phyloP scores from a whole-genome alignment of 2,797 vertebrate genomes.

The Hypotaenidia philippensis region DNA sequence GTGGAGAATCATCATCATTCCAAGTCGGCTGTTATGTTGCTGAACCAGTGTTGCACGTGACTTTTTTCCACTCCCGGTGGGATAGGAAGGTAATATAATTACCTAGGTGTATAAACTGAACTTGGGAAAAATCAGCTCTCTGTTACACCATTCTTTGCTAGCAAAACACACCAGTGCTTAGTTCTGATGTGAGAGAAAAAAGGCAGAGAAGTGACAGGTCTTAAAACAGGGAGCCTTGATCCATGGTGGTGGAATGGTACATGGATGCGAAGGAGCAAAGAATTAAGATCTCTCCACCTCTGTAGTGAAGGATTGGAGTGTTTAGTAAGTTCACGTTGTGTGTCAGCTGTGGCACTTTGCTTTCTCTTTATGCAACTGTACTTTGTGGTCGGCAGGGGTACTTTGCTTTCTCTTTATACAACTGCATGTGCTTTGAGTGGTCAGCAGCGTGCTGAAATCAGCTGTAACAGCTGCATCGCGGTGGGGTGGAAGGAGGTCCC shows the following conservation, averaged over 20 bases:
- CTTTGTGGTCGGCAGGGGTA: too few relatives aligned
- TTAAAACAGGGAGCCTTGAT: background rate
- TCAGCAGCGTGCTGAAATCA: background rate
- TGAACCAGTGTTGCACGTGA: background rate
- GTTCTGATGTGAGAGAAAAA: background rate
- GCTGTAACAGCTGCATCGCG: background rate
- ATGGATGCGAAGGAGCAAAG: background rate
- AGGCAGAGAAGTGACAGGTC: background rate
- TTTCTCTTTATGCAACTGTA: background rate
- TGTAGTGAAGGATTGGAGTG: background rate
- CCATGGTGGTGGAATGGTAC: accelerated
- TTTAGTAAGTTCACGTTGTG: background rate
- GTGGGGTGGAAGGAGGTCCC: background rate
- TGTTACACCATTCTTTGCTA: background rate
- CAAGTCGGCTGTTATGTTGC: background rate
- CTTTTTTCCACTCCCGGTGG: accelerated
- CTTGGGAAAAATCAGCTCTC: background rate
- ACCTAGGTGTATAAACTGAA: background rate
- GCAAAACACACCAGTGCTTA: background rate
- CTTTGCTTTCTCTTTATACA: background rate
- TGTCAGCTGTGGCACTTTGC: background rate
- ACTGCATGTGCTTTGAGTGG: background rate
- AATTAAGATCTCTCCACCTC: background rate
- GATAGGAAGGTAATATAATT: background rate
- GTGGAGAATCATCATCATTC: background rate